A percentile compares a stretch with the other conserved stretches of the same genome.
Conservation (phyloP, 1,140 invertebrate species). For the Drosophila rhopaloa region DNA sequence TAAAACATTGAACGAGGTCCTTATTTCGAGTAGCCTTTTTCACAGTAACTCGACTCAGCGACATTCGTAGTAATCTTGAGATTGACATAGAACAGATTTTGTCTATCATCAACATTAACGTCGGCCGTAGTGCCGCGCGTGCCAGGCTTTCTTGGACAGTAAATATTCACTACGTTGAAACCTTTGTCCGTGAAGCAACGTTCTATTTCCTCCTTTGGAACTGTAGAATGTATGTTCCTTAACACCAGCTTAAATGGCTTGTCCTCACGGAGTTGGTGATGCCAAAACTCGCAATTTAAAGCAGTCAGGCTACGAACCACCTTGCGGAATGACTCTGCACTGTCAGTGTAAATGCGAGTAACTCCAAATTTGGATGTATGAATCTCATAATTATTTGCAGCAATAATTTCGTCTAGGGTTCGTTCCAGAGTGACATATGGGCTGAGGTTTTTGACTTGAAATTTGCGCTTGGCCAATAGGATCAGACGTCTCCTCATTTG, state of each 20-base stretch:
- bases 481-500: slow-evolving; percentile 6
- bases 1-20: slow-evolving; percentile 21
- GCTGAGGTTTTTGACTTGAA: not conserved
- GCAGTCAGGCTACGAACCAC: slow-evolving; percentile 10
- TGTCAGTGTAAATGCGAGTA: slow-evolving; percentile 7
- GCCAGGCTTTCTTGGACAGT: slow-evolving; percentile 21
- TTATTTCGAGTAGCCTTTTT: slow-evolving; percentile 7
- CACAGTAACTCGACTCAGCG: slow-evolving; percentile 17
- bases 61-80: slow-evolving; percentile 9
- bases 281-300: slow-evolving; percentile 34
- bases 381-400: not conserved
- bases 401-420: not conserved
- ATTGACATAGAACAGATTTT: slow-evolving; percentile 23
- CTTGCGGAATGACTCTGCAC: slow-evolving; percentile 3
- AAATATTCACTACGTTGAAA: slow-evolving; percentile 20
- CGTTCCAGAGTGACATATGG: slow-evolving; percentile 9
- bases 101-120: slow-evolving; percentile 5
- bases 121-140: slow-evolving; percentile 4
- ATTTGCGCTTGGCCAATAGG: not conserved
- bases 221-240: slow-evolving; percentile 22
- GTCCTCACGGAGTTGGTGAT: slow-evolving; percentile 24
- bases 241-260: slow-evolving; percentile 17
- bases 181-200: slow-evolving; percentile 18
- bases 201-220: slow-evolving; percentile 21
- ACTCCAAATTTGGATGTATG: slow-evolving; percentile 7